Conservation (phyloP, 2,888 invertebrate species). For the Conomelus anceps region DNA sequence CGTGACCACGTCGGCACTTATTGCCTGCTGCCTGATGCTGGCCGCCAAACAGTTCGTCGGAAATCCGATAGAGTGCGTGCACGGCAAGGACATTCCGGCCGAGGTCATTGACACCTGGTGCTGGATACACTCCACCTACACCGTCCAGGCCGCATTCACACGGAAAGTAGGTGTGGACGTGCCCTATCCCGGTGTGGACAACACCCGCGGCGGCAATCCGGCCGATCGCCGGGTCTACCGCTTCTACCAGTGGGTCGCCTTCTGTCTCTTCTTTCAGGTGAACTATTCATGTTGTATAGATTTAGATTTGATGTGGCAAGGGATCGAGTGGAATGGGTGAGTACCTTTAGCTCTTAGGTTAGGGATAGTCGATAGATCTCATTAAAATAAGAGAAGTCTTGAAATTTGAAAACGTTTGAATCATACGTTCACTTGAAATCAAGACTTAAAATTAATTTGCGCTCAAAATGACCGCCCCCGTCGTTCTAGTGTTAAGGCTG, state of each 20-base stretch:
- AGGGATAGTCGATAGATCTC: no score
- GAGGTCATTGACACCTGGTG: conserved; percentile 91
- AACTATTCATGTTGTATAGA: no score
- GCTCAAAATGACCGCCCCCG: no score
- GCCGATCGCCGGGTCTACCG: conserved; percentile 60
- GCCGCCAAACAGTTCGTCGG: conserved; percentile 82
- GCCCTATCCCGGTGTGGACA: conserved; percentile 76
- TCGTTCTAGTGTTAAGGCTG: no score
- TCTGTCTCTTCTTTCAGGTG: conserved; percentile 94
- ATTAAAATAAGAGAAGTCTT: no score
- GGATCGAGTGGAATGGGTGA: no score
- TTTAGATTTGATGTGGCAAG: no score
- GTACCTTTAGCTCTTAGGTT: no score
- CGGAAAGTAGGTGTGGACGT: conserved; percentile 74
- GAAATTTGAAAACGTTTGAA: no score
- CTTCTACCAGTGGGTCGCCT: conserved; percentile 97
- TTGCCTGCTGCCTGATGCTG: conserved; percentile 76
- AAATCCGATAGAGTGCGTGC: conserved; percentile 88
- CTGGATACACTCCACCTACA: conserved; percentile 93
- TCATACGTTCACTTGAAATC: no score
- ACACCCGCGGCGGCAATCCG: conserved; percentile 37
- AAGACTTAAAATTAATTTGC: no score
- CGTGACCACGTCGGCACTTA: conserved; percentile 71
- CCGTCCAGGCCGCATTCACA: conserved; percentile 72
- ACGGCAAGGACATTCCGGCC: conserved; percentile 59